Evolutionary conservation across 2,888 invertebrate genomes (phyloP), one percentile per base, ranked within the genome.

Genomic region (Mimumesa dahlbomi): DNA sequence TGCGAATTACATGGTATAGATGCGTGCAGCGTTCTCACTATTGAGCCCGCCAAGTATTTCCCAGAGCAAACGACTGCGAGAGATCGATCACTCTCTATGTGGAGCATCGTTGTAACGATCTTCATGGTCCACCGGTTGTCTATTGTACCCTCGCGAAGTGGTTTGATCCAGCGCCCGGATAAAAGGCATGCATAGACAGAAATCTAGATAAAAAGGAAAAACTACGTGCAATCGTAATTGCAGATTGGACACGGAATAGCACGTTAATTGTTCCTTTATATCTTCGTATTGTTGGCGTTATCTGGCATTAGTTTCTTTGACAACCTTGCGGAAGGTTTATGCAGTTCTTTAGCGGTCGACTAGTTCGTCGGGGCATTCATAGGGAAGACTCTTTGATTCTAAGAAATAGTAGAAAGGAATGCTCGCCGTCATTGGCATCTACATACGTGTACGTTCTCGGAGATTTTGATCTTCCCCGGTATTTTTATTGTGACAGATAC

Each of bases 71-170:
- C 43, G 50, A 53, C 56, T 29, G 34, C 43, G 49, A 36, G 61
- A 68, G 69, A 75, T 75, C 64, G 73, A 70, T 73, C 75, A 56
- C 40, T 59, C 58, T 69, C 62, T 68, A 73, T 69, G 61, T 68
- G 49, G 64, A 73, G 68, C 64, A 68, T 64, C 64, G 54, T 73
- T 69, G 43, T 43, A 43, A 21, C 62, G 68, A 71, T 67, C 62
- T 62, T 36, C 22, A 14, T 67, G 61, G 52, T 45, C 45, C 48
- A 43, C 18, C 67, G 48, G 6, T 56, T 53, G 59, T 21, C 53
- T 56, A 75, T 73, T 69, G 69, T 73, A 59, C 52, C 42, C 65
- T 57, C 43, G 43, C 50, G 58, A 52, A 18, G 49, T 22, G 45
- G 38, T 11, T 25, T 49, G 72, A 72, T 69, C 34, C 45, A 42